Base-by-base conservation (phyloP, 2,888 invertebrate genomes). In the Eilema depressum region DNA sequence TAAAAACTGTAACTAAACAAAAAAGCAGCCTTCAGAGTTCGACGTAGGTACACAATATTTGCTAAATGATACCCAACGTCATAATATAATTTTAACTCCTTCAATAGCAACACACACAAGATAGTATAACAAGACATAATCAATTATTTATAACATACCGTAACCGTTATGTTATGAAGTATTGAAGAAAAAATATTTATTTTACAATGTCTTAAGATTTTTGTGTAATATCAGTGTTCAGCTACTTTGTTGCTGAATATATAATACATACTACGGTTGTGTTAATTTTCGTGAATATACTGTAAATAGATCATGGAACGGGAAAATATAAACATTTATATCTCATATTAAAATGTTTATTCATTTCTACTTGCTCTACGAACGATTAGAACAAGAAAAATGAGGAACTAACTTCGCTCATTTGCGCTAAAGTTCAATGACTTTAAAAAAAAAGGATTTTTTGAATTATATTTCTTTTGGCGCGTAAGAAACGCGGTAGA, bases 401-500 rank as follows among this genome's bases (percentile, higher is more conserved):
- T n/a, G n/a, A n/a, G n/a, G n/a, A n/a, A 53, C 53, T 53, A 53
- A 53, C n/a, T 2, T 53, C 53, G 53, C n/a, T 53, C 53, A 53
- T 53, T 53, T 53, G 53, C 53, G 53, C n/a, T n/a, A n/a, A 53
- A 53, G 53, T 53, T 53, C 53, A 41, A 17, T 41, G 41, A 41
- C 10, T 20, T 14, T 37, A 11, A n/a, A 10, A n/a, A 53, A 41
- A 53, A 20, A 20, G 20, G 41, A 4, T 17, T 41, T 41, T 41
- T 17, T 41, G 17, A 41, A 17, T 41, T 47, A 20, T 20, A 20
- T 47, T 47, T 47, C 7, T 47, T 53, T n/a, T n/a, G 53, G 53
- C 53, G 53, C n/a, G 53, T 20, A 20, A 47, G 37, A 37, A 37
- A 12, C 5, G 37, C 30, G 30, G 30, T 3, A 37, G 33, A 37